Base-by-base conservation (phyloP, 2,797 vertebrate species). In the Peromyscus nudipes region DNA sequence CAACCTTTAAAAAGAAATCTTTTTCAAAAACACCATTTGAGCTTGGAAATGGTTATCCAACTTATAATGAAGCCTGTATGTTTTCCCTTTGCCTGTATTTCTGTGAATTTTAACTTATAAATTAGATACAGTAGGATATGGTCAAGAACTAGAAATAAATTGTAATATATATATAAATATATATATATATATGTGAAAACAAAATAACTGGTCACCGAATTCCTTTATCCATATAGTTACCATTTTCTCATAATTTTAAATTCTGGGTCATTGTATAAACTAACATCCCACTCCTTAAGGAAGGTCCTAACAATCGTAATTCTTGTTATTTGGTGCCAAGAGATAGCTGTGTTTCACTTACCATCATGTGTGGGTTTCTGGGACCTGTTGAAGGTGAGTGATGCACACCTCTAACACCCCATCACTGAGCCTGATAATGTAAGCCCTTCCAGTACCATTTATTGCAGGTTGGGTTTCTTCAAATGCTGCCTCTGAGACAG, bases 1-100 rank as follows among this genome's bases (percentile, higher is more conserved):
- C 60, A 94, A 23, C 55, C 69, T 97, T 77, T 92, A 40, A 86
- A 81, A 87, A 87, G 14, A 76, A 75, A 49, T 60, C 64, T 77
- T 91, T 95, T 92, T 86, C 65, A 77, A 94, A 49, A 71, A 0
- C 1, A 95, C 65, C 55, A n/a, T 7, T 11, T 96, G 40, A 95
- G 0, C 11, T 79, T 93, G 89, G 21, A 69, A 93, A 83, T 84
- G 43, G 8, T 6, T 6, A 73, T 34, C 2, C 49, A 92, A 92
- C 62, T 81, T n/a, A 76, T 49, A 49, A 16, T 55, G 16, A 75
- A 89, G 13, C 9, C 27, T 52, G 34, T 52, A 52, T 52, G 13
- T 49, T 75, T 83, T 75, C 4, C 65, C 65, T 77, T 46, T 19
- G 29, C 27, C 4, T 27, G 31, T 34, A 69, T 69, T 60, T 21